Conservation (phyloP, 2,113 vertebrate genomes). For the Forbesichthys agassizii region DNA sequence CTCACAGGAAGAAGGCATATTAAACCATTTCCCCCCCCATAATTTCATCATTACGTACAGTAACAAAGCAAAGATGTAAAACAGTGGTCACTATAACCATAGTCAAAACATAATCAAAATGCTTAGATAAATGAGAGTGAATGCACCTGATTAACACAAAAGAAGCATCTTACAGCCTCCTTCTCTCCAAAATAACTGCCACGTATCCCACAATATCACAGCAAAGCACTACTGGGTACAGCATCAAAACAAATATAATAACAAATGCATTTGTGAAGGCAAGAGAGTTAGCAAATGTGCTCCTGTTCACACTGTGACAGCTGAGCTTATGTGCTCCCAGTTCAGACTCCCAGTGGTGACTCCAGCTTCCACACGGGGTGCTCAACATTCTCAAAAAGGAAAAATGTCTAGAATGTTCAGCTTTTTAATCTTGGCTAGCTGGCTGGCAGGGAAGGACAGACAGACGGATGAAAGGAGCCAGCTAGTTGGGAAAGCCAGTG, state of each 20-base stretch:
- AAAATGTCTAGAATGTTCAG: constrained; percentile 21
- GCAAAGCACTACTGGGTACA: neutral
- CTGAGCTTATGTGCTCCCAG: constrained; percentile 16
- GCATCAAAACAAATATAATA: neutral
- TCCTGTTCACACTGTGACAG: neutral
- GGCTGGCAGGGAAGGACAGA: constrained; percentile 20
- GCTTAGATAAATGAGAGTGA: too few relatives aligned
- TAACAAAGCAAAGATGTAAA: too few relatives aligned
- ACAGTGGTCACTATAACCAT: too few relatives aligned
- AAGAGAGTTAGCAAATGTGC: neutral
- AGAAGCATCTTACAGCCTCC: too few relatives aligned
- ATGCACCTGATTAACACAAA: too few relatives aligned
- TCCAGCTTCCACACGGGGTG: neutral
- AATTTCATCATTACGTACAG: too few relatives aligned
- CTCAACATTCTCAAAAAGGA: neutral
- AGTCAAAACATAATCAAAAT: too few relatives aligned
- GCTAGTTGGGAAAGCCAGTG: constrained; percentile 43
- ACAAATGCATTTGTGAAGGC: neutral
- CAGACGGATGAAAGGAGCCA: constrained; percentile 32
- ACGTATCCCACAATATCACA: too few relatives aligned
- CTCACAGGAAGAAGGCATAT: too few relatives aligned
- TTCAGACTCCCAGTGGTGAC: constrained; percentile 20
- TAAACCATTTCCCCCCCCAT: too few relatives aligned
- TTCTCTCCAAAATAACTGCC: too few relatives aligned
- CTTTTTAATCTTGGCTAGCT: constrained; percentile 42